Evolutionary conservation across 2,797 vertebrate species (phyloP).

Genomic region (Hyperoplus immaculatus): DNA sequence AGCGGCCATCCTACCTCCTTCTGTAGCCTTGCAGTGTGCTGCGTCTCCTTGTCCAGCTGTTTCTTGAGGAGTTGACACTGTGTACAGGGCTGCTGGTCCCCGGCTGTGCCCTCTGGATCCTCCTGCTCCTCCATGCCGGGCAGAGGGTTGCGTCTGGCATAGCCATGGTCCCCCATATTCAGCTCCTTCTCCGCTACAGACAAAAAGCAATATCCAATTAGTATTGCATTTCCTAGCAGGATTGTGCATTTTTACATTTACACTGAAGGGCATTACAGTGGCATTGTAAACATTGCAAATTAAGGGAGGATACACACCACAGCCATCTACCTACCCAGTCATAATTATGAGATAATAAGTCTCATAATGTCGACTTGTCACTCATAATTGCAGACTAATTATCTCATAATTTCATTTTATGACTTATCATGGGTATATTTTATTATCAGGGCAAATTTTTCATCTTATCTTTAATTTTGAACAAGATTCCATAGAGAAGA

Average conservation of each 20-base stretch:
- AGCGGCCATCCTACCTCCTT: constrained; percentile 77
- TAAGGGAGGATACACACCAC: neutral
- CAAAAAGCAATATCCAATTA: neutral
- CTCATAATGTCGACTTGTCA: too few species aligned
- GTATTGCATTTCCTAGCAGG: neutral
- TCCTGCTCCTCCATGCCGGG: constrained; percentile 78
- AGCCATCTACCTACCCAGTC: too few species aligned
- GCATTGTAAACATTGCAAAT: neutral
- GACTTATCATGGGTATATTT: too few species aligned
- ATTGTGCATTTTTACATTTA: neutral
- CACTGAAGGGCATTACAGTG: neutral
- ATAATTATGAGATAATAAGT: too few species aligned
- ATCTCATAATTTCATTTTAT: too few species aligned
- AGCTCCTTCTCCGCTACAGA: constrained; percentile 82
- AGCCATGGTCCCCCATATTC: constrained; percentile 86
- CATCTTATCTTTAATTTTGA: too few species aligned
- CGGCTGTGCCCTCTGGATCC: constrained; percentile 53
- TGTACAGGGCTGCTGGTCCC: constrained; percentile 78
- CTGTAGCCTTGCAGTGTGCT: constrained; percentile 84
- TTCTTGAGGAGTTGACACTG: constrained; percentile 85
- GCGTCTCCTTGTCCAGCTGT: constrained; percentile 86
- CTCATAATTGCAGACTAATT: too few species aligned
- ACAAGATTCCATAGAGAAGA: too few species aligned
- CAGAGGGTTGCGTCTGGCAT: constrained; percentile 82
- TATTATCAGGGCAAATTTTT: too few species aligned